These are phyloP conservation scores for Myiagra hebetior DNA, from an alignment of 2,113 vertebrate species.

Conservation along the genomic window DNA sequence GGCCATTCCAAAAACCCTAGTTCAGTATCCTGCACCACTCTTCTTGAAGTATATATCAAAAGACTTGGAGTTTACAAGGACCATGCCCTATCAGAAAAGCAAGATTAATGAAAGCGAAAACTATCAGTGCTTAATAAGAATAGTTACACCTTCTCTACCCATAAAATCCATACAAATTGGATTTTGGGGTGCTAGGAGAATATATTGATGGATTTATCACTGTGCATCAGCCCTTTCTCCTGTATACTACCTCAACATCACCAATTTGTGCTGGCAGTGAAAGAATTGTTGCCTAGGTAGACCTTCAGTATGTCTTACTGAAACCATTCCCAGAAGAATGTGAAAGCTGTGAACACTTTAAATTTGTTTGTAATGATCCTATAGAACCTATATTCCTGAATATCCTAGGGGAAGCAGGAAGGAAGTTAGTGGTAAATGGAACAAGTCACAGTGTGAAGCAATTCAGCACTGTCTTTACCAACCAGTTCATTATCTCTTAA, in stretches of 20 bases:
- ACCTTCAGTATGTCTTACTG: not conserved
- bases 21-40: not conserved
- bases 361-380: not conserved
- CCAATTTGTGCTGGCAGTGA: not conserved
- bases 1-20: not conserved
- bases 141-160: not conserved
- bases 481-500: not conserved
- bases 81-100: not conserved
- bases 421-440: not conserved
- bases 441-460: constrained; percentile 33
- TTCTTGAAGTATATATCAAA: not conserved
- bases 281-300: not conserved
- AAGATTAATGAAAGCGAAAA: not conserved
- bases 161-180: not conserved
- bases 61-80: not conserved
- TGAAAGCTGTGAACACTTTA: not conserved
- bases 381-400: not conserved
- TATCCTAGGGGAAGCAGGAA: not conserved
- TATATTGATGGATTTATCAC: not conserved
- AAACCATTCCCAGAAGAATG: not conserved
- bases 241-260: not conserved
- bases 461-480: constrained; percentile 16
- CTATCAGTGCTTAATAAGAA: not conserved
- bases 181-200: not conserved
- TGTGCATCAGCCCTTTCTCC: not conserved